phyloP scores from a whole-genome alignment of 2,888 invertebrate species.

The Papilio protenor region DNA sequence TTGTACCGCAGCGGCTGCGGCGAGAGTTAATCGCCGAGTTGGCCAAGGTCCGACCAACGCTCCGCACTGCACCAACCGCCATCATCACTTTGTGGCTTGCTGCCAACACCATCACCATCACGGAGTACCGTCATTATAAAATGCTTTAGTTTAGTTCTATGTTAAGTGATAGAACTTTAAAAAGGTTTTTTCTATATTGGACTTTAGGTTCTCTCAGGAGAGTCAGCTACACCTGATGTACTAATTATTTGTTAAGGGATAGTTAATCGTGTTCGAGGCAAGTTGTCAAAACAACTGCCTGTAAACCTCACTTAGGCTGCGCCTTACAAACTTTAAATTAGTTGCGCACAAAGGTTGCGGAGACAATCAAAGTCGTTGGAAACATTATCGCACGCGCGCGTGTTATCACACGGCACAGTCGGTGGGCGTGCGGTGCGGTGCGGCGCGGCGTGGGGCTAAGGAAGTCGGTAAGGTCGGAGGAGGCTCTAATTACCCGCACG shows the following conservation, averaged over 20 bases:
- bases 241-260: neutral
- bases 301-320: neutral
- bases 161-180: neutral
- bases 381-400: neutral
- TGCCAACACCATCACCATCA: conserved; percentile 14
- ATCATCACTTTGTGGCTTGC: neutral
- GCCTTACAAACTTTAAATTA: neutral
- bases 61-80: neutral
- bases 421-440: neutral
- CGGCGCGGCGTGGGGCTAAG: neutral
- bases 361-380: neutral
- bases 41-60: neutral
- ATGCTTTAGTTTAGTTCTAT: neutral
- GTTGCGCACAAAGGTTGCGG: conserved; percentile 5
- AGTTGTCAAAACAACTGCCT: conserved; percentile 1
- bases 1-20: neutral
- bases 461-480: conserved; percentile 7
- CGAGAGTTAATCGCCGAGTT: conserved; percentile 16
- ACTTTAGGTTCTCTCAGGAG: neutral
- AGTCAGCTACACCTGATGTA: neutral
- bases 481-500: conserved; percentile 4
- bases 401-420: conserved; percentile 12
- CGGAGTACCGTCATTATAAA: neutral
- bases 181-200: neutral
- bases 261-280: neutral